phyloP scores from a whole-genome alignment of 2,113 vertebrate genomes.

The Seriola rivoliana region DNA sequence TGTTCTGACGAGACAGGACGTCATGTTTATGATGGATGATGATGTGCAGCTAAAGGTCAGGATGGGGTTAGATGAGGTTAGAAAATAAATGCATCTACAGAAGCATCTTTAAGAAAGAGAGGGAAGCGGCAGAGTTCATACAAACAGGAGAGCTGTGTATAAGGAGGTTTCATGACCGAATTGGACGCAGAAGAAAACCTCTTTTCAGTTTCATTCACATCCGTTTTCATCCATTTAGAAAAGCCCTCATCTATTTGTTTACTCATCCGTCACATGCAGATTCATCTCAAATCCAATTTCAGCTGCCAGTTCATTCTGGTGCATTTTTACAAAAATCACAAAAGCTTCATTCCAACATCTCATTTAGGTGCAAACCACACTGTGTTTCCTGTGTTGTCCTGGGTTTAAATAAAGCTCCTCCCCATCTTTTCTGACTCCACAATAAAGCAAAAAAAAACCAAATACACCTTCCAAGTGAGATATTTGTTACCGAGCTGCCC shows the following conservation, averaged over 20 bases:
- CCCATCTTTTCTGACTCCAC: not conserved
- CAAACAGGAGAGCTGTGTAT: no score
- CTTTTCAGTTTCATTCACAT: not conserved
- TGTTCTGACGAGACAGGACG: no score
- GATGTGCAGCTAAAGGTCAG: no score
- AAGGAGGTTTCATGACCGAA: no score
- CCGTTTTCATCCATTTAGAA: not conserved
- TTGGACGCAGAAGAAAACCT: not conserved
- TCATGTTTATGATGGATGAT: no score
- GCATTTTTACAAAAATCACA: not conserved
- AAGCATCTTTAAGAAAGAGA: no score
- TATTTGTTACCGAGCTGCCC: not conserved
- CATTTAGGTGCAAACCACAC: not conserved
- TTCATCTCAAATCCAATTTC: not conserved
- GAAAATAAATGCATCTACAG: no score
- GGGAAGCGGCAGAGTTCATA: no score
- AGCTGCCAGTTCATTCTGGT: not conserved
- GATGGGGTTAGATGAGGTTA: no score
- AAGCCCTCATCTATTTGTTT: not conserved
- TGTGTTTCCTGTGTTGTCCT: not conserved
- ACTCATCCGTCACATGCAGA: not conserved
- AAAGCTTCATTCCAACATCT: not conserved
- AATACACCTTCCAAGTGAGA: slow-evolving; percentile 16
- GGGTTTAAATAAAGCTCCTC: not conserved
- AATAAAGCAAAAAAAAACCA: slow-evolving; percentile 1